phyloP scores from a whole-genome alignment of 2,888 invertebrate species.

The Cephonodes hylas region DNA sequence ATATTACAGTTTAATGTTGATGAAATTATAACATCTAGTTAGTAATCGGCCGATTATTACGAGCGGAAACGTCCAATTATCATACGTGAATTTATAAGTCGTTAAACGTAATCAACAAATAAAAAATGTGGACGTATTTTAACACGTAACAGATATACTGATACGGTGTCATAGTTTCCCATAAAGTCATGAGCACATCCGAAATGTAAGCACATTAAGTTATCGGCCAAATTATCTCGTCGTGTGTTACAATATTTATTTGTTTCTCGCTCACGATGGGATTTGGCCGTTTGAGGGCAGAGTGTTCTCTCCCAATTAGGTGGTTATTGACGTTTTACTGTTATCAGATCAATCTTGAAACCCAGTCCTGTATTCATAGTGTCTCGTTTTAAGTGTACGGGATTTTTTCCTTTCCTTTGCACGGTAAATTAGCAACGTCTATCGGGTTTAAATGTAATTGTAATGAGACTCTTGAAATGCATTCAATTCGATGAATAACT shows the following conservation, averaged over 20 bases:
- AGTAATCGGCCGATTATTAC: neutral
- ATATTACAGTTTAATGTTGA: conserved; percentile 7
- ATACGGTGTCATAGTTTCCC: conserved; percentile 67
- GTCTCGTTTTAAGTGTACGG: too few species aligned
- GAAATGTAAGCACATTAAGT: conserved; percentile 81
- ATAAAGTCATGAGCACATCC: conserved; percentile 80
- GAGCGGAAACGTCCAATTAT: conserved; percentile 18
- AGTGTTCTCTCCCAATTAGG: conserved; percentile 79
- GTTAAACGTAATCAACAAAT: conserved; percentile 15
- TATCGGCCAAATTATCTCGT: conserved; percentile 77
- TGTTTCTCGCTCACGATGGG: conserved; percentile 70
- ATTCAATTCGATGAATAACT: neutral
- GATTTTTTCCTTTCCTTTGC: too few species aligned
- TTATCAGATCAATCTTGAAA: conserved; percentile 73
- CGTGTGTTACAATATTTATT: conserved; percentile 79
- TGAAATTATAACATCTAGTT: conserved; percentile 8
- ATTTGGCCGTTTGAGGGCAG: conserved; percentile 62
- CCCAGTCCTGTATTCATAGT: conserved; percentile 66
- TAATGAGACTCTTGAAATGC: too few species aligned
- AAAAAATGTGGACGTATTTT: conserved; percentile 16
- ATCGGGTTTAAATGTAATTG: neutral
- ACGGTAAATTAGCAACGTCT: too few species aligned
- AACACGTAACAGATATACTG: conserved; percentile 27
- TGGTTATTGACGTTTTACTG: conserved; percentile 81
- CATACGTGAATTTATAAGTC: conserved; percentile 17